Conservation (phyloP, 1,140 invertebrate genomes). For the Zaprionus tsacasi region DNA sequence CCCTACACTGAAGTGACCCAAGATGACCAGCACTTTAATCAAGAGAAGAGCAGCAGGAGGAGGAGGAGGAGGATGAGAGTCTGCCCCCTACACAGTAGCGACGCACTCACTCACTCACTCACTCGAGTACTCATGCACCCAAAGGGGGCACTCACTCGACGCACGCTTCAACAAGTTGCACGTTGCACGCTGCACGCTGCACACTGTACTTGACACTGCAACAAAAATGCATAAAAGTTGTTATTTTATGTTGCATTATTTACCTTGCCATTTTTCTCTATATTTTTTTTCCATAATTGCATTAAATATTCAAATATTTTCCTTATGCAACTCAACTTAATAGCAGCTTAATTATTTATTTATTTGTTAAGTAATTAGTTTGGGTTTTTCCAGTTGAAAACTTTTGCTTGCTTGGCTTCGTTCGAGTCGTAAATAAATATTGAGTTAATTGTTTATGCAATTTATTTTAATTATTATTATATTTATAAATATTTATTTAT, state of each 20-base stretch:
- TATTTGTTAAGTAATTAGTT: background rate
- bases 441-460: background rate
- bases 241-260: slow-evolving; percentile 1
- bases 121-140: slow-evolving; percentile 38
- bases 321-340: background rate
- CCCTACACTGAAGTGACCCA: background rate
- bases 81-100: background rate
- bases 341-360: slow-evolving; percentile 4
- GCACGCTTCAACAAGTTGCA: background rate
- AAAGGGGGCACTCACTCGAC: background rate
- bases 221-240: slow-evolving; percentile 3
- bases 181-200: slow-evolving; percentile 17
- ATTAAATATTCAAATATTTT: slow-evolving; percentile 7
- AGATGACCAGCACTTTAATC: slow-evolving; percentile 41
- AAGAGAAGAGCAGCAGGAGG: slow-evolving; percentile 19
- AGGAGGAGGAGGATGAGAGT: background rate
- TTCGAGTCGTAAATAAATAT: background rate
- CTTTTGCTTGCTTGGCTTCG: background rate
- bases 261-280: background rate
- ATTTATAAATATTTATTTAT: background rate
- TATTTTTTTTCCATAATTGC: background rate
- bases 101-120: background rate
- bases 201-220: slow-evolving; percentile 46
- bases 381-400: background rate
- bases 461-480: background rate